These are phyloP conservation scores for Idaea straminata DNA, from an alignment of 2,888 invertebrate species.

Conservation along the genomic window DNA sequence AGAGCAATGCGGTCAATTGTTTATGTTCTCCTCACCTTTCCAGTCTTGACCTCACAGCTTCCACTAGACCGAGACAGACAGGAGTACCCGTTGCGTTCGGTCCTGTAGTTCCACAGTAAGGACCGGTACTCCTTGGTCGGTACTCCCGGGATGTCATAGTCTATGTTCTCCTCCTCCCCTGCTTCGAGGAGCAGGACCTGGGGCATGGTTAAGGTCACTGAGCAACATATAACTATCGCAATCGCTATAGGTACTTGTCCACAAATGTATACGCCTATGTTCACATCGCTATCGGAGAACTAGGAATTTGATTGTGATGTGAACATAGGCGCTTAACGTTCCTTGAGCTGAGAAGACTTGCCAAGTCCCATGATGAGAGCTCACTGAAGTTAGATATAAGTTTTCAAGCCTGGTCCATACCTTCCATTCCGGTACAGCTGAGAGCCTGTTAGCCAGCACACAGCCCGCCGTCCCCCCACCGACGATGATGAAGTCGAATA, in stretches of 20 bases:
- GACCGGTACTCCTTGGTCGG: conserved; percentile 64
- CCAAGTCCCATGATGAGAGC: too few relatives aligned
- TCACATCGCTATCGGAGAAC: too few relatives aligned
- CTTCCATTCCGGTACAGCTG: conserved; percentile 70
- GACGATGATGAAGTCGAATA: conserved; percentile 74
- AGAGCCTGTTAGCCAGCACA: conserved; percentile 68
- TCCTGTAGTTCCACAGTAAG: conserved; percentile 69
- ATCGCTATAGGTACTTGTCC: too few relatives aligned
- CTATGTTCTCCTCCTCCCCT: conserved; percentile 69
- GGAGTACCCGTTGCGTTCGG: conserved; percentile 67
- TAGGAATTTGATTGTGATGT: background rate
- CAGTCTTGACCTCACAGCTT: conserved; percentile 67
- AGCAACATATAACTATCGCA: too few relatives aligned
- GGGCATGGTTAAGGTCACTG: background rate
- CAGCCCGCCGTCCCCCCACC: conserved; percentile 75
- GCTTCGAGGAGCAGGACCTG: conserved; percentile 69
- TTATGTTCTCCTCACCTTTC: conserved; percentile 46
- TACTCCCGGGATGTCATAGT: conserved; percentile 71
- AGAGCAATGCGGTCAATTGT: too few relatives aligned
- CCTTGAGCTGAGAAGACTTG: too few relatives aligned
- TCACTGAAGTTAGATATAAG: background rate
- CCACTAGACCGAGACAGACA: conserved; percentile 69
- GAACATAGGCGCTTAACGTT: background rate
- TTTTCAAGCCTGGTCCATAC: conserved; percentile 33
- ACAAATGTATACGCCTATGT: too few relatives aligned